phyloP scores from a whole-genome alignment of 2,113 vertebrate genomes.

The Gavia stellata region DNA sequence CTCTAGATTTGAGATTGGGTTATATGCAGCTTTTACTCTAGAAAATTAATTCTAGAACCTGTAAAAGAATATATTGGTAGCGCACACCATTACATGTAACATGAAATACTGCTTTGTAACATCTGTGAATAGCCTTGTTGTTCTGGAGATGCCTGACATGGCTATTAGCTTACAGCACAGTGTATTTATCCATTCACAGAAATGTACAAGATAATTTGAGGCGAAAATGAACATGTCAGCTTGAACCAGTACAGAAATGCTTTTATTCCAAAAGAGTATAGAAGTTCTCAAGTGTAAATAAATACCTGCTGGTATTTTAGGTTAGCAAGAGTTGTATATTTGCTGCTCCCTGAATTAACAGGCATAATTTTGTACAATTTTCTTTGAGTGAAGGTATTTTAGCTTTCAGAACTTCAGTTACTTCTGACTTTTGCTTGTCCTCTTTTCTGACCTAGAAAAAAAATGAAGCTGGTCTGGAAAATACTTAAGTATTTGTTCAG shows the following conservation, averaged over 20 bases:
- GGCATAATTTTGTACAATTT: conserved; percentile 5
- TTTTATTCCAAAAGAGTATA: not conserved
- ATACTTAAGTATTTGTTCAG: not conserved
- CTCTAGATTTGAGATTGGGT: not conserved
- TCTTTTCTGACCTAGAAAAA: not conserved
- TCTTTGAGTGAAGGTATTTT: not conserved
- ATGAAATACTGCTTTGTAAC: not conserved
- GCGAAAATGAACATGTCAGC: not conserved
- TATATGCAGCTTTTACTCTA: not conserved
- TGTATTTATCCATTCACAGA: not conserved
- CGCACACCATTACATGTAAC: not conserved
- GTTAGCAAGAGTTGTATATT: not conserved
- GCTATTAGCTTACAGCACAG: not conserved
- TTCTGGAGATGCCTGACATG: not conserved
- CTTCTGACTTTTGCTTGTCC: not conserved
- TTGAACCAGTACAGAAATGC: not conserved
- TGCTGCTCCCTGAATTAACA: conserved; percentile 6
- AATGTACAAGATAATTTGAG: not conserved
- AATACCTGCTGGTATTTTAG: not conserved
- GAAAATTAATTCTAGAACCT: not conserved
- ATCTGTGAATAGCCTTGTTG: not conserved
- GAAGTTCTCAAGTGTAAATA: not conserved
- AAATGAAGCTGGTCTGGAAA: not conserved
- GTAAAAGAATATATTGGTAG: not conserved
- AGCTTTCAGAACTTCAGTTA: not conserved